Evolutionary conservation across 2,113 vertebrate species (phyloP), one percentile per base, ranked within the genome.

Genomic region (Leptosomus discolor): DNA sequence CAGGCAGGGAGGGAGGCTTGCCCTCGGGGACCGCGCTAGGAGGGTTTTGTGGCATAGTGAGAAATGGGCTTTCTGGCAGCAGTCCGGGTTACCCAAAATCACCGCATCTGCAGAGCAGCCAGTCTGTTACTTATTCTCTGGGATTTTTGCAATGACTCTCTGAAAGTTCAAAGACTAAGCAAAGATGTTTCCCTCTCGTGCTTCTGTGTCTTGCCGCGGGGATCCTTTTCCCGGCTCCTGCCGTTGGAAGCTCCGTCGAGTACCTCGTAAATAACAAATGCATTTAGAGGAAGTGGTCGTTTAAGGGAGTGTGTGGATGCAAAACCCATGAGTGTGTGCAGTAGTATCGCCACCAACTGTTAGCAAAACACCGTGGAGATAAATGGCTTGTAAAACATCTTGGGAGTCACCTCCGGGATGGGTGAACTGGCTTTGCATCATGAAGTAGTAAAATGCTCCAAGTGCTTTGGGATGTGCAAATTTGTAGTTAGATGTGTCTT

Each of bases 251-350:
- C 34, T 69, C 32, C 0, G 0, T 83, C 2, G 36, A 88, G 70
- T 60, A 37, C 41, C 53, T 90, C n/a, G 32, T 81, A 88, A 96
- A 81, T 92, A 93, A 91, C 39, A 94, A 76, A 93, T 50, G 27
- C 11, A 2, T 78, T 83, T 37, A 37, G 45, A 23, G 39, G 12
- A 85, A 80, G 51, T 2, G 2, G 12, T 76, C 17, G 1, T 81
- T 81, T 56, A 2, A 1, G 74, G 57, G 45, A 6, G 20, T 37
- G 46, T n/a, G 53, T 63, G 54, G 17, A 8, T 69, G 50, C 0
- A 0, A 57, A 77, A 67, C 21, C 58, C 4, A 0, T 36, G 61
- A 67, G 23, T 48, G n/a, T 8, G 8, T 74, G 54, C 58, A 18
- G 15, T 61, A 73, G 16, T 75, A 14, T n/a, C 85, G 87, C 48